phyloP scores from a whole-genome alignment of 2,888 invertebrate species.

The Julus scanicus region DNA sequence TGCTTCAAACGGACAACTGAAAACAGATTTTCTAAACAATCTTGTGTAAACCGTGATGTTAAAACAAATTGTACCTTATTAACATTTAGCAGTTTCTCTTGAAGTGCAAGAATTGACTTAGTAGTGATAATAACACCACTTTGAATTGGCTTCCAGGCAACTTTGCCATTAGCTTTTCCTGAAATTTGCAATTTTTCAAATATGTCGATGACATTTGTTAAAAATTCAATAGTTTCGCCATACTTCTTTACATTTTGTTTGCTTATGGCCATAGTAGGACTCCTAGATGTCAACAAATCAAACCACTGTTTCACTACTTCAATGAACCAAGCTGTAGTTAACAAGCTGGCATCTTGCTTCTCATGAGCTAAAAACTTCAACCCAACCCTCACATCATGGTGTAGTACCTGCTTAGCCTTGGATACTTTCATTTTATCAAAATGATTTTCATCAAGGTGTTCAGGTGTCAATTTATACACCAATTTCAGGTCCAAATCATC shows the following conservation, averaged over 20 bases:
- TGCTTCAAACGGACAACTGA: not conserved
- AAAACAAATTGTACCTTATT: not conserved
- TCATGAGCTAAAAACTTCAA: not conserved
- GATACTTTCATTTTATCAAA: constrained; percentile 12
- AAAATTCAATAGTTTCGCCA: not conserved
- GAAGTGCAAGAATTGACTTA: not conserved
- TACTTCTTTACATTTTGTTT: not conserved
- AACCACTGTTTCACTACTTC: not conserved
- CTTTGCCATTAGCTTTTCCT: not conserved
- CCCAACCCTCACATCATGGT: constrained; percentile 17
- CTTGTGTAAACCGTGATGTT: not conserved
- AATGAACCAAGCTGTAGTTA: not conserved
- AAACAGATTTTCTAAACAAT: not conserved
- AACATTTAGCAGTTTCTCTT: not conserved
- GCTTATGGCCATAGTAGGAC: not conserved
- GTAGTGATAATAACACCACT: not conserved
- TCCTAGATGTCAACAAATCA: not conserved
- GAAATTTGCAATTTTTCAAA: constrained; percentile 6
- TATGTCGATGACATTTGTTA: not conserved
- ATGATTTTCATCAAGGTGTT: constrained; percentile 15
- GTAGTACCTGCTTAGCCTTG: constrained; percentile 1
- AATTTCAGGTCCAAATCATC: not conserved
- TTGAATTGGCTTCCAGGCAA: not conserved
- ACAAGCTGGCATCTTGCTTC: constrained; percentile 5
- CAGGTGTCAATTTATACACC: not conserved